Conservation (phyloP, 2,888 invertebrate species). For the Polyommatus iphigenia region DNA sequence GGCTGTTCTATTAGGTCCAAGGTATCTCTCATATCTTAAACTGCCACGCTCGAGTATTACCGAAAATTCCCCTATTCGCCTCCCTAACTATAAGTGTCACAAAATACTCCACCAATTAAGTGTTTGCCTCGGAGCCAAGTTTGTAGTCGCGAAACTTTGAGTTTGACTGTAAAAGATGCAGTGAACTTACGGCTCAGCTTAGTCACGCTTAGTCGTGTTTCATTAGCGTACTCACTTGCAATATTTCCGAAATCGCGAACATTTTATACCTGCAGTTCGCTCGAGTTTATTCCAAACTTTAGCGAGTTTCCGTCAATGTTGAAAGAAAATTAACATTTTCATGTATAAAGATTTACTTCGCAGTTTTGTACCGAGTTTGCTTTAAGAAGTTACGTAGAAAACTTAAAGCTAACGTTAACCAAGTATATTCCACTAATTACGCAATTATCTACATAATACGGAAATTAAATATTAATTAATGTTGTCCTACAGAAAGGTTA, state of each 20-base stretch:
- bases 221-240: conserved; percentile 28
- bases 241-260: conserved; percentile 13
- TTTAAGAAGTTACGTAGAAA: neutral
- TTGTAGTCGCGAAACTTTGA: conserved; percentile 39
- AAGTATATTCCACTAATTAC: neutral
- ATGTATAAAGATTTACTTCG: conserved; percentile 14
- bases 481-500: no score
- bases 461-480: no score
- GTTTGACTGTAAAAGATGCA: conserved; percentile 25
- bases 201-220: conserved; percentile 27
- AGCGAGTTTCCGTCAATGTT: conserved; percentile 23
- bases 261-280: conserved; percentile 27
- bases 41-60: no score
- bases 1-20: no score
- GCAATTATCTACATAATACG: neutral
- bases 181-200: neutral
- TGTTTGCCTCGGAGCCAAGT: conserved; percentile 56
- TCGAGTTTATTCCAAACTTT: neutral
- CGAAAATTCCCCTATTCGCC: no score
- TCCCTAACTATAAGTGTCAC: no score
- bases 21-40: no score
- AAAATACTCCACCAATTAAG: conserved; percentile 55
- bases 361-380: neutral
- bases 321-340: conserved; percentile 25
- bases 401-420: neutral